A percentile compares a stretch with the other conserved stretches of the same genome.
Evolutionary conservation across 2,888 invertebrate genomes (phyloP).

Genomic region (Rhopalosiphum nymphaeae): DNA sequence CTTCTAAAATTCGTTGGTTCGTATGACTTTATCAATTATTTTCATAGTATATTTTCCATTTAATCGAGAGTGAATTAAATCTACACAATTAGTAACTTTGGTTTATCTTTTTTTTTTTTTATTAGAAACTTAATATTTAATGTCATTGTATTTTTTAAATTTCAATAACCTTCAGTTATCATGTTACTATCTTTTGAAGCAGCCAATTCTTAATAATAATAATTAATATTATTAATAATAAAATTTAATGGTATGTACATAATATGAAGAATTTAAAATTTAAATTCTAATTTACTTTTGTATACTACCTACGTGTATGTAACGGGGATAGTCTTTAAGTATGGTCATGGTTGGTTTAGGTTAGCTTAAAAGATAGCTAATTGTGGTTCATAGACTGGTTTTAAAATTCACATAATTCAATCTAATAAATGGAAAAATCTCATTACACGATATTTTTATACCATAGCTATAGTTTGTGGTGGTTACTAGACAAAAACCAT

Average conservation of each 20-base stretch:
- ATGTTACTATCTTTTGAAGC: neutral
- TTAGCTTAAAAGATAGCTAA: neutral
- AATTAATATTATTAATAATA: neutral
- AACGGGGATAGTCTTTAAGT: neutral
- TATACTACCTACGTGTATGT: neutral
- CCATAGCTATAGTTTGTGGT: neutral
- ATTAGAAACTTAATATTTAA: neutral
- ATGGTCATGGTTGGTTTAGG: conserved; percentile 4
- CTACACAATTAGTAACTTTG: neutral
- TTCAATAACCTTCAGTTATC: neutral
- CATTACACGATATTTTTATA: neutral
- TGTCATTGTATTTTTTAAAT: neutral
- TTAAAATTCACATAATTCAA: neutral
- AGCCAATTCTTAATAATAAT: neutral
- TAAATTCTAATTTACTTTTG: neutral
- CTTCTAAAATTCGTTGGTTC: neutral
- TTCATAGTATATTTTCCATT: neutral
- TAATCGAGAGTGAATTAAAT: neutral
- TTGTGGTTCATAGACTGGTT: neutral
- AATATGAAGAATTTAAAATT: neutral
- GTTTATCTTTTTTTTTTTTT: neutral
- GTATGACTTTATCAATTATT: neutral
- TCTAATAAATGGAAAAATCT: conserved; percentile 22
- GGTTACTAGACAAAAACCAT: conserved; percentile 5
- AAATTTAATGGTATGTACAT: neutral